Evolutionary conservation across 2,113 vertebrate species (phyloP).

Genomic region (Danionella cerebrum): DNA sequence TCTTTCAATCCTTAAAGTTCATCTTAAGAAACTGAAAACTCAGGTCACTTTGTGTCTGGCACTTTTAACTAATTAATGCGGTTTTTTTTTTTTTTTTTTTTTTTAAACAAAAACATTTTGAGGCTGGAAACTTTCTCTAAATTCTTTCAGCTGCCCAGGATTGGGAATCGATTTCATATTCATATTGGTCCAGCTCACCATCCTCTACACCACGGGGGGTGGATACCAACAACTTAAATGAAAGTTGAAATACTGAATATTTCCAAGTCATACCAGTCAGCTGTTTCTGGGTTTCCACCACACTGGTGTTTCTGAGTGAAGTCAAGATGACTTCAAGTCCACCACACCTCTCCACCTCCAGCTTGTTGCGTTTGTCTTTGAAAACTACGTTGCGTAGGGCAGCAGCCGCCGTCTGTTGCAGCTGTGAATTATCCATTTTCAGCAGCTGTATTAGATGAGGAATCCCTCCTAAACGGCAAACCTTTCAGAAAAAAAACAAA

Average conservation of each 20-base stretch:
- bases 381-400: slow-evolving; percentile 89
- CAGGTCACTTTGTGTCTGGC: too few species aligned
- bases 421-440: slow-evolving; percentile 61
- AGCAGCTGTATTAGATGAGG: slow-evolving; percentile 72
- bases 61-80: too few species aligned
- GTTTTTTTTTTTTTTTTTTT: too few species aligned
- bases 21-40: too few species aligned
- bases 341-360: slow-evolving; percentile 67
- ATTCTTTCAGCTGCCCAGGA: too few species aligned
- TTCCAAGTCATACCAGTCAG: slow-evolving; percentile 68
- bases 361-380: slow-evolving; percentile 72
- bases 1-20: too few species aligned
- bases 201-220: too few species aligned
- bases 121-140: too few species aligned
- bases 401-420: slow-evolving; percentile 71
- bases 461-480: slow-evolving; percentile 71
- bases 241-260: background rate
- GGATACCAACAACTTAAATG: background rate
- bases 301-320: slow-evolving; percentile 69
- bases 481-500: slow-evolving; percentile 52
- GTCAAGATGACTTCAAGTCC: slow-evolving; percentile 73
- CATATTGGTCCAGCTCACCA: too few species aligned
- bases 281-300: slow-evolving; percentile 80
- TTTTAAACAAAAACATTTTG: too few species aligned
- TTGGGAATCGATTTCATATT: too few species aligned